Evolutionary conservation across 2,888 invertebrate genomes (phyloP), one percentile per base, ranked within the genome.

Genomic region (Drosophila nr. perissopoda): DNA sequence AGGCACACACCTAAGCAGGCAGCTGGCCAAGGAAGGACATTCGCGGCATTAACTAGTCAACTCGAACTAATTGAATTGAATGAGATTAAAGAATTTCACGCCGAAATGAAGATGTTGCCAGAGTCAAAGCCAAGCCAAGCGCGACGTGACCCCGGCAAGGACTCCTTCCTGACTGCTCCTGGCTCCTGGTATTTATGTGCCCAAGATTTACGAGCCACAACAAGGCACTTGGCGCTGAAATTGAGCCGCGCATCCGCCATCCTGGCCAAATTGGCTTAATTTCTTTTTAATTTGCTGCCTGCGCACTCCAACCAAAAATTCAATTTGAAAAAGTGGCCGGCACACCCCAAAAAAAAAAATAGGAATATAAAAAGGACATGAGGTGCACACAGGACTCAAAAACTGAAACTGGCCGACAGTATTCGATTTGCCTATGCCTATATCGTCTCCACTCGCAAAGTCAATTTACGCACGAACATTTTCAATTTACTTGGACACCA

Each of bases 11-110:
- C 85, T 87, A 83, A 65, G 70, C 68, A 66, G 61, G 42, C 79
- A 76, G 69, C 70, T 70, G 71, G 68, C 62, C 56, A n/a, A 54
- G 29, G 56, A 77, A 71, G 81, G 85, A 83, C 83, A 81, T 60
- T 80, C 74, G 79, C 74, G 70, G 84, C 85, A 90, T 91, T 91
- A 91, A 82, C 91, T 90, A 91, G 88, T 91, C 91, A 91, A 90
- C 83, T 92, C 80, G 91, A 92, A 92, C 91, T 92, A 92, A 92
- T 92, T 92, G 92, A 92, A 92, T 92, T 92, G 92, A 92, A 90
- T 88, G 83, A 91, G 92, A 92, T 92, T 92, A 92, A 92, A 92
- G 92, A 87, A 89, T 91, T 92, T 91, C 85, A 92, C 91, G 91
- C 90, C 83, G 76, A 83, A 84, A 80, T 88, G 81, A 86, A 87